Base-by-base conservation (phyloP, 1,140 invertebrate species). In the Cherax quadricarinatus region DNA sequence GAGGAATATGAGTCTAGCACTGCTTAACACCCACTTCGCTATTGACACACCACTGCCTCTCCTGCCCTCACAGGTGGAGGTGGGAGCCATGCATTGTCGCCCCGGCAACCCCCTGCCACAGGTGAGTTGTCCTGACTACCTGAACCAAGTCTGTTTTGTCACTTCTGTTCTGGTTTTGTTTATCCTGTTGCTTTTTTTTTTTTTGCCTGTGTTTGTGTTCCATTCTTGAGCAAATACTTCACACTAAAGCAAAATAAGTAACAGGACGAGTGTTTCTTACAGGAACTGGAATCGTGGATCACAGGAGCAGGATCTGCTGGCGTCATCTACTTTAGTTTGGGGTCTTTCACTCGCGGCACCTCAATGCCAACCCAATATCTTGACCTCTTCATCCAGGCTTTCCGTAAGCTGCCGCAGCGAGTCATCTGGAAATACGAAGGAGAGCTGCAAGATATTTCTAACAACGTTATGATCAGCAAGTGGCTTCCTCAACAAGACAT, bases 401-500 rank as follows among this genome's bases (percentile, higher is more conserved):
- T 41, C 30, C 0, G 30, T 41, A 41, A 41, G 30, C 30, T 41
- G 30, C 30, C 66, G 14, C 93, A 94, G 78, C 48, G 88, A 49
- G 86, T 94, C 66, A 60, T 94, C 57, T 94, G 93, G 93, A 94
- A 94, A 81, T 93, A 75, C 57, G 93, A 94, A 53, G 86, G 66
- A 66, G 57, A 93, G 3, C 66, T 92, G 14, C 79, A 88, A 48
- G 87, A 70, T 2, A 16, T 93, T 6, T 78, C 93, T 4, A 53
- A 84, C 6, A 94, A 94, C 78, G 87, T 94, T 10, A 49, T 24
- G 78, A 80, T 91, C 30, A 86, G 89, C 30, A 41, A 41, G 30
- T 41, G 30, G 30, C 30, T 41, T 41, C 30, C 30, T 41, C 30
- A 41, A 41, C 57, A 86, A 80, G 89, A 91, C 48, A 81, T 91